phyloP scores from a whole-genome alignment of 2,113 vertebrate genomes.

The Atractosteus spatula region DNA sequence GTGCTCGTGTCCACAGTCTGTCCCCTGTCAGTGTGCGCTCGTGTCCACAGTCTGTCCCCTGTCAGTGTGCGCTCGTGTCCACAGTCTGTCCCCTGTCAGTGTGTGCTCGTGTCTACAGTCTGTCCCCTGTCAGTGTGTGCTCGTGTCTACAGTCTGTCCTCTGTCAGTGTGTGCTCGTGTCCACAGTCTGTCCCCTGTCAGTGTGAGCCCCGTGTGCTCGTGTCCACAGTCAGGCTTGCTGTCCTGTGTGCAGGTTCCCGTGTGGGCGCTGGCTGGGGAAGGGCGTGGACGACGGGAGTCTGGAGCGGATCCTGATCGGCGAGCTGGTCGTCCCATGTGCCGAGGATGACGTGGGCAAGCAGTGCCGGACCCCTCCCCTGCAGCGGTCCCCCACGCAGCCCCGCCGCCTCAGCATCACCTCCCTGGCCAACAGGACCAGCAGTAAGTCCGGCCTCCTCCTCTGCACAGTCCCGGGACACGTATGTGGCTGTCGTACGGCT shows the following conservation, averaged over 20 bases:
- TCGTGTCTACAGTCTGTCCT: not conserved
- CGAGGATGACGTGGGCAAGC: constrained; percentile 76
- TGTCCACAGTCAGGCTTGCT: not conserved
- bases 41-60: no score
- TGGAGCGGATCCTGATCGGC: constrained; percentile 88
- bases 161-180: not conserved
- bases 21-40: not conserved
- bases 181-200: not conserved
- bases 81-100: no score
- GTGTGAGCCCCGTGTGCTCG: not conserved
- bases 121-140: not conserved
- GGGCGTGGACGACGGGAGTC: constrained; percentile 84
- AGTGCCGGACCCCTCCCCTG: constrained; percentile 80
- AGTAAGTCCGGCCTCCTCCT: constrained; percentile 63
- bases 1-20: not conserved
- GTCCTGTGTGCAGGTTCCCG: constrained; percentile 68
- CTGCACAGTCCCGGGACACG: constrained; percentile 10
- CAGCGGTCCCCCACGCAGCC: constrained; percentile 79
- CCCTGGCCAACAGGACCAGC: constrained; percentile 67
- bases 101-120: no score
- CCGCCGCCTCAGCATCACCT: constrained; percentile 77
- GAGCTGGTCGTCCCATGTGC: constrained; percentile 65
- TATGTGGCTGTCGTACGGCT: not conserved
- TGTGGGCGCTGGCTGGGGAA: constrained; percentile 90
- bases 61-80: no score